Base-by-base conservation (phyloP, 2,888 invertebrate species). In the Altica lythri region DNA sequence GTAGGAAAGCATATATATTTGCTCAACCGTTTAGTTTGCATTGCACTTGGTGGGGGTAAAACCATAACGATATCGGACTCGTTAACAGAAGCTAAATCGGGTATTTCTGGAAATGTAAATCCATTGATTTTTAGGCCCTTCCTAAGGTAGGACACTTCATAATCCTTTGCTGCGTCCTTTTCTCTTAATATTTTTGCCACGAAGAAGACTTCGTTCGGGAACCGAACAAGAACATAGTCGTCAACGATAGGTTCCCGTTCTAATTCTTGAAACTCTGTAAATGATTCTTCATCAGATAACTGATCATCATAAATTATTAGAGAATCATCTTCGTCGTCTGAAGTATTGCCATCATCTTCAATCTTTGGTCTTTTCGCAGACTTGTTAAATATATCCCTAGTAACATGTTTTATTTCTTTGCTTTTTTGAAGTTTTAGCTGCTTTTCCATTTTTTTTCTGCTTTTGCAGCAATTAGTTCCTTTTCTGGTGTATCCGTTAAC, bases 201-300 rank as follows among this genome's bases (percentile, higher is more conserved):
- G n/a, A n/a, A n/a, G n/a, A n/a, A n/a, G n/a, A n/a, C 29, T 30
- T 14, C 30, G 32, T 44, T 44, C 12, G 30, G 44, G 12, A 44
- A 44, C 16, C 16, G 30, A 32, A 44, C 44, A 16, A 44, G 30
- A 29, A 44, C 44, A 17, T 44, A 30, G 32, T 44, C 29, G 17
- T 30, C 17, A 44, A 44, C 44, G 30, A 44, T 44, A 32, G 29
- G 16, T 32, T 44, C n/a, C 18, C 30, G 44, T 32, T n/a, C n/a
- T n/a, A n/a, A n/a, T n/a, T n/a, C n/a, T n/a, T n/a, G n/a, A 59
- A 61, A 61, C 53, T 38, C 38, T 38, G 38, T 38, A 18, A 38
- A 18, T 18, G 38, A 38, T 38, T 18, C 38, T 38, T 38, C 18
- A 9, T 10, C 38, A 18, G 18, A 38, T 38, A 10, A 38, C 16